A percentile compares a stretch with the other conserved stretches of the same genome.
These are phyloP conservation scores for Halocynthia roretzi DNA, from an alignment of 23 tunicate genomes.

Conservation along the genomic window DNA sequence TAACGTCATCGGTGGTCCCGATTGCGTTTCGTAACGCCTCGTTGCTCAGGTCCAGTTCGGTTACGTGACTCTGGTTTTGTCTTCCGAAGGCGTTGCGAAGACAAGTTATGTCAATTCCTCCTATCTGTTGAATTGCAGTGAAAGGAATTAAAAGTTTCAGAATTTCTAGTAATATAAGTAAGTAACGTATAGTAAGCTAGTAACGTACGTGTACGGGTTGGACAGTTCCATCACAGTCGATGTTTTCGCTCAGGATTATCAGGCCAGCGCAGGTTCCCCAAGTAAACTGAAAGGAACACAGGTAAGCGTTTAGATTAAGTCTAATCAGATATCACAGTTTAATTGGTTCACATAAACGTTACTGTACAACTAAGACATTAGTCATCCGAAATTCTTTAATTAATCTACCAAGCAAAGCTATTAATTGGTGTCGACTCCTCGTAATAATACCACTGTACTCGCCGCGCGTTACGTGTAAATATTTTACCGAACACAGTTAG, in stretches of 20 bases:
- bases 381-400: no score
- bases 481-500: no score
- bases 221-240: slow-evolving; percentile 8
- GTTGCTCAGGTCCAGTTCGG: slow-evolving; percentile 21
- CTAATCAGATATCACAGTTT: neutral
- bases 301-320: neutral
- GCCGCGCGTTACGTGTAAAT: no score
- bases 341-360: no score
- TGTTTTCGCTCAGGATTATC: slow-evolving; percentile 38
- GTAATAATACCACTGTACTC: no score
- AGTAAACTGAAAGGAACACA: slow-evolving; percentile 47
- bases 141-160: no score
- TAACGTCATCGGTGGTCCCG: neutral
- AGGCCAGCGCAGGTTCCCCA: slow-evolving; percentile 89
- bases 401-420: no score
- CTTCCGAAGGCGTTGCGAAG: slow-evolving; percentile 57
- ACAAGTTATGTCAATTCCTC: slow-evolving; percentile 79
- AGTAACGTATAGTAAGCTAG: no score
- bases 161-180: no score
- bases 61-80: slow-evolving; percentile 47
- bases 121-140: slow-evolving; percentile 22
- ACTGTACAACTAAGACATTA: no score
- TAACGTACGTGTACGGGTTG: neutral
- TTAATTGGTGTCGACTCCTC: no score
- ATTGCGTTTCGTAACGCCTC: slow-evolving; percentile 3